Evolutionary conservation across 2,888 invertebrate genomes (phyloP), one percentile per base, ranked within the genome.

Genomic region (Sthenelais limicola): DNA sequence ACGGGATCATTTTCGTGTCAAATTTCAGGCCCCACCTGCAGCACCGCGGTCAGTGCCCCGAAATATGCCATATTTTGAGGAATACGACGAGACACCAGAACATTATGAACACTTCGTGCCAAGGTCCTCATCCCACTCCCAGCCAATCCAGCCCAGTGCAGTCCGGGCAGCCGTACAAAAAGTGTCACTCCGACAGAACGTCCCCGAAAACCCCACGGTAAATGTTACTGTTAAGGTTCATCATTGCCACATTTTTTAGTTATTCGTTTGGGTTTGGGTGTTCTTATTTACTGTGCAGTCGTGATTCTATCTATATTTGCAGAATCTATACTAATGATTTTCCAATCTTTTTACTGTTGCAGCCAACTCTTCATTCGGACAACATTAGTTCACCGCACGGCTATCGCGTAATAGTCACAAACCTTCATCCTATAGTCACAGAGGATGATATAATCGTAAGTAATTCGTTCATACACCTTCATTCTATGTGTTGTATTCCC

Each of bases 401-500:
- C 54, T 95, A 92, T 87, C 91, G 95, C 82, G 94, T 97, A 84
- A 92, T 95, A 70, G 95, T 97, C 1, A 95, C 96, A 78, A 97
- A 97, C 90, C 90, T 97, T 76, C 93, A 95, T 82, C 90, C 91
- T 30, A 92, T 93, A 78, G 97, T 97, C 3, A 94, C 95, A 18
- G 94, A 94, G 80, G 94, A 94, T 81, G 97, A 97, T 87, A 95
- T 97, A 79, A 92, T 95, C 89, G 94, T 94, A 89, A 87, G 87
- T 82, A n/a, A n/a, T n/a, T n/a, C n/a, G n/a, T n/a, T n/a, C n/a
- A n/a, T n/a, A n/a, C n/a, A 15, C 24, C 9, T 52, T 12, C 15
- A 12, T 24, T 15, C 21, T 52, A 9, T 9, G 9, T 52, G 52
- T 24, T 52, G 52, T 52, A 21, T 7, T 15, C 24, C 21, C 15